Conservation (phyloP, 2,888 invertebrate species). For the Pachycephus smyrnensis region DNA sequence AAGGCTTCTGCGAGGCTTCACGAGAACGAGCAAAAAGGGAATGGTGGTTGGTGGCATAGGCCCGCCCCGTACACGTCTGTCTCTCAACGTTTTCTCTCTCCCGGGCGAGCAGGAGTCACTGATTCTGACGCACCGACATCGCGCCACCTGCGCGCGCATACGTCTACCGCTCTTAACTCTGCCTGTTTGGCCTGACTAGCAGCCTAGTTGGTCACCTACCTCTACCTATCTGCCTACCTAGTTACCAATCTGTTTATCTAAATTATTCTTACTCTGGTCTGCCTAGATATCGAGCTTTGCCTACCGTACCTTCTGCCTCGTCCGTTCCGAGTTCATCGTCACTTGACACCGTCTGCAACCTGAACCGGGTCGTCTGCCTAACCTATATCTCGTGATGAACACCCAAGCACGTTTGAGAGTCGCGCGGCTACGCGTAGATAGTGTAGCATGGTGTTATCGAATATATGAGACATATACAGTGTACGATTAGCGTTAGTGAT, state of each 20-base stretch:
- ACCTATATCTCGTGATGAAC: neutral
- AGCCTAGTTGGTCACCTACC: neutral
- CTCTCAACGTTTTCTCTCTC: slow-evolving; percentile 18
- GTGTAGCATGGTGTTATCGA: neutral
- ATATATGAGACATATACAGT: neutral
- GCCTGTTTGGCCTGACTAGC: neutral
- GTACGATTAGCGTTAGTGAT: neutral
- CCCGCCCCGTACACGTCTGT: slow-evolving; percentile 9
- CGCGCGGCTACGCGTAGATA: neutral
- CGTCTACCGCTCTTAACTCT: slow-evolving; percentile 12
- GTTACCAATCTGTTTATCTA: neutral
- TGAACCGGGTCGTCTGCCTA: neutral
- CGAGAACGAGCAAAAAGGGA: neutral
- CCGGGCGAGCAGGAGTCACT: slow-evolving; percentile 47
- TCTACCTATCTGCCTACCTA: neutral
- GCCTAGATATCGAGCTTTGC: neutral
- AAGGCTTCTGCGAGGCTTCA: neutral
- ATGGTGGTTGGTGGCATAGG: slow-evolving; percentile 6
- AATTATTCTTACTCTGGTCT: neutral
- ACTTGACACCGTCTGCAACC: neutral
- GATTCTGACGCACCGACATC: slow-evolving; percentile 64
- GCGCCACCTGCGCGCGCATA: slow-evolving; percentile 65
- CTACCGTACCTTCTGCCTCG: neutral
- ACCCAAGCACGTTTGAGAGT: neutral
- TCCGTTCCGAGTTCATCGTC: neutral